Percentiles rank a stretch among this genome's conserved stretches.
phyloP scores from a whole-genome alignment of 2,888 invertebrate species.

The Lissonota sp. region DNA sequence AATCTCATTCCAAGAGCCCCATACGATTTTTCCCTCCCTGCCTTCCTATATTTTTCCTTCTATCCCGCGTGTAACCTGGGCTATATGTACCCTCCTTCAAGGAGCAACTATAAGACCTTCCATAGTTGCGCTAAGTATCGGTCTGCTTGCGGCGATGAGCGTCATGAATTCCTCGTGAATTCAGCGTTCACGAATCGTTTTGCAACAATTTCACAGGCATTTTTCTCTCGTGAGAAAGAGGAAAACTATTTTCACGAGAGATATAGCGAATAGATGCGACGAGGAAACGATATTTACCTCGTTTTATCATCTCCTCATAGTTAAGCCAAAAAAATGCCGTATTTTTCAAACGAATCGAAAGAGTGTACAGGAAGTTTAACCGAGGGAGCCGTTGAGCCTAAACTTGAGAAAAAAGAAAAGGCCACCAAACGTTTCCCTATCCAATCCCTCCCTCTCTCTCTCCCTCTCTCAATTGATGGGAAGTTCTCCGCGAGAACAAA shows the following conservation, averaged over 20 bases:
- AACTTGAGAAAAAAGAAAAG: not conserved
- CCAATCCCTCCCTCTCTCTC: not conserved
- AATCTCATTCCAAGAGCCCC: constrained; percentile 58
- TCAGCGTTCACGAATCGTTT: constrained; percentile 53
- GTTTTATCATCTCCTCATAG: not conserved
- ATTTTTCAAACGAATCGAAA: constrained; percentile 27
- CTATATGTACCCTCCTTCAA: not conserved
- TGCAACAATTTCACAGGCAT: constrained; percentile 42
- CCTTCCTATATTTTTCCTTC: constrained; percentile 37
- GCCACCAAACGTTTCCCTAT: constrained; percentile 5
- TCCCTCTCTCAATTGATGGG: constrained; percentile 15
- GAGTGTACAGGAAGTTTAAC: constrained; percentile 29
- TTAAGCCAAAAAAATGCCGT: constrained; percentile 29
- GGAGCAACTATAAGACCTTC: constrained; percentile 18
- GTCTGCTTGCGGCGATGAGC: constrained; percentile 1
- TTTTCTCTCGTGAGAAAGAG: constrained; percentile 29
- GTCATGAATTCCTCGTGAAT: constrained; percentile 49
- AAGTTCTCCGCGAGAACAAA: constrained; percentile 49
- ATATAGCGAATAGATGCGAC: constrained; percentile 13
- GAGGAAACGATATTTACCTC: constrained; percentile 6
- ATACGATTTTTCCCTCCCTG: constrained; percentile 49
- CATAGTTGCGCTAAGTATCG: constrained; percentile 46
- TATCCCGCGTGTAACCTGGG: constrained; percentile 21
- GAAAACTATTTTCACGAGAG: not conserved
- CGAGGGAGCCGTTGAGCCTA: constrained; percentile 1